Evolutionary conservation across 2,797 vertebrate genomes (phyloP).

Genomic region (Clarias fuscus): DNA sequence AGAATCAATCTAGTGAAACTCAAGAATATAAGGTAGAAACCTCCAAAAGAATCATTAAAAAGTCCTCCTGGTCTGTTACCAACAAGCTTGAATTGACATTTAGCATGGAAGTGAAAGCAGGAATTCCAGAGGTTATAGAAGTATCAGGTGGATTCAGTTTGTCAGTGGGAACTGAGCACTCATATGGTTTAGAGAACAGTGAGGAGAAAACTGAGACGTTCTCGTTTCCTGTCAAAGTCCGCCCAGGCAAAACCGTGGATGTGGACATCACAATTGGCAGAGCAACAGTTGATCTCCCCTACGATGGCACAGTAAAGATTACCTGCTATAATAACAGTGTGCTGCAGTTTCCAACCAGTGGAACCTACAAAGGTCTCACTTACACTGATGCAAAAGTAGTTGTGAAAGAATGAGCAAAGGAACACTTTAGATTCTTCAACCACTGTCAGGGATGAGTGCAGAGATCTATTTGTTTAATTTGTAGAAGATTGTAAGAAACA

Average conservation of each 20-base stretch:
- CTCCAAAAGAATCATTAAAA: not conserved
- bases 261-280: conserved; percentile 19
- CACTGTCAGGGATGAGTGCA: not conserved
- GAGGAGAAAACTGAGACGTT: conserved; percentile 11
- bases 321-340: not conserved
- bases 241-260: conserved; percentile 13
- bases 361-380: conserved; percentile 34
- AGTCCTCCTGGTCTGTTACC: conserved; percentile 25
- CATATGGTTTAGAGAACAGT: not conserved
- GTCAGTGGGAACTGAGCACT: not conserved
- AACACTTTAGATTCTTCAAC: not conserved
- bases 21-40: conserved; percentile 26
- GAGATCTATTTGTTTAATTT: not conserved
- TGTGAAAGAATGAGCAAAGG: not conserved
- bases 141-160: not conserved
- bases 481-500: not conserved
- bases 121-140: conserved; percentile 12
- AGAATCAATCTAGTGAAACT: not conserved
- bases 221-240: conserved; percentile 30
- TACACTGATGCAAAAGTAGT: conserved; percentile 30
- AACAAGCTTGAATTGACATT: not conserved
- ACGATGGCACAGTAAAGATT: conserved; percentile 24
- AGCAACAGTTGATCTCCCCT: conserved; percentile 16
- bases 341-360: conserved; percentile 16
- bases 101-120: conserved; percentile 29